Evolutionary conservation across 2,888 invertebrate species (phyloP).

Genomic region (Disparrhopalites patrizii): DNA sequence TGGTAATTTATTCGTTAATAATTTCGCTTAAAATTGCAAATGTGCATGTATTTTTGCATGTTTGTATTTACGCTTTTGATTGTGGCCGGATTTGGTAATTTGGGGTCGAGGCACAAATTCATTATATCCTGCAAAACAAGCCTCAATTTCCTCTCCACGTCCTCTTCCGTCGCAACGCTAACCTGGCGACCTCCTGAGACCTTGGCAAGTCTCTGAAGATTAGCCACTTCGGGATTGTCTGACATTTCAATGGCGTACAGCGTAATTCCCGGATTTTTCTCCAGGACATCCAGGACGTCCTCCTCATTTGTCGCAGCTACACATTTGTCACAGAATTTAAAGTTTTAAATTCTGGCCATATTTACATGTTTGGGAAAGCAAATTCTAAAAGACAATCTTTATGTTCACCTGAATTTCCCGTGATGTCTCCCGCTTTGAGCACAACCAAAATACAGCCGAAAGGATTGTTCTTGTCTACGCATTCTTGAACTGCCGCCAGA

Average conservation of each 20-base stretch:
- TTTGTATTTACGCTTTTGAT: background rate
- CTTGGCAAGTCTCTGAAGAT: background rate
- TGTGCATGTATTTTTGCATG: background rate
- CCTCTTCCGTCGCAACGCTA: background rate
- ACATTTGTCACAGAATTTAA: too few species aligned
- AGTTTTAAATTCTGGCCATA: too few species aligned
- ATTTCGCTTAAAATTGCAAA: background rate
- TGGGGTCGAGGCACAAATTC: conserved; percentile 1
- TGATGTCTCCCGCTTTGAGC: conserved; percentile 35
- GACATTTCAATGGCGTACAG: conserved; percentile 34
- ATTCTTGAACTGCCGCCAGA: conserved; percentile 23
- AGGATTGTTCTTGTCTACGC: conserved; percentile 28
- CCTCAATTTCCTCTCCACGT: background rate
- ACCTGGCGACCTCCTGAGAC: conserved; percentile 11
- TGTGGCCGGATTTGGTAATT: background rate
- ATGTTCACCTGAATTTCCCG: too few species aligned
- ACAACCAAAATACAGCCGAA: conserved; percentile 33
- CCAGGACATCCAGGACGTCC: conserved; percentile 29
- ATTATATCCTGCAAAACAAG: conserved; percentile 1
- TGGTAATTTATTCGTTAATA: background rate
- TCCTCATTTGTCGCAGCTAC: conserved; percentile 32
- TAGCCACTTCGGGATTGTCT: background rate
- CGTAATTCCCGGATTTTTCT: conserved; percentile 30
- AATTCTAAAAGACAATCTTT: too few species aligned
- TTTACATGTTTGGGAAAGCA: too few species aligned